Conservation (phyloP, 2,888 invertebrate species). For the Timema cristinae region DNA sequence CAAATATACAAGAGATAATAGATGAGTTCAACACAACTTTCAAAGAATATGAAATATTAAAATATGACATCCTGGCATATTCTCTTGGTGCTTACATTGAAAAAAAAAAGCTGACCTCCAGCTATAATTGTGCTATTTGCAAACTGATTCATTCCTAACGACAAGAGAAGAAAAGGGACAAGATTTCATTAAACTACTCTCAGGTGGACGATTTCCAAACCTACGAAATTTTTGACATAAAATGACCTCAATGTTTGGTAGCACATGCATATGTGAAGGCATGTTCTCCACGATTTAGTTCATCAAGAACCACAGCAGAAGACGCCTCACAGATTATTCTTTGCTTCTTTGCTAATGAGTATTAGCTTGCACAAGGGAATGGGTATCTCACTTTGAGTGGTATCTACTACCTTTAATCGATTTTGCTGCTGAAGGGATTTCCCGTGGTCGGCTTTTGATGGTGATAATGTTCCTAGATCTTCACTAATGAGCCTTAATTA, state of each 20-base stretch:
- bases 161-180: background rate
- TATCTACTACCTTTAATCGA: too few relatives aligned
- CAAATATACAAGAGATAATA: conserved; percentile 5
- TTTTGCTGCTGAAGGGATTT: too few relatives aligned
- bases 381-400: too few relatives aligned
- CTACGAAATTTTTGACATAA: conserved; percentile 8
- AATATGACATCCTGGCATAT: background rate
- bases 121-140: background rate
- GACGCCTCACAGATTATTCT: conserved; percentile 7
- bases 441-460: too few relatives aligned
- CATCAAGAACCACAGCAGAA: conserved; percentile 20
- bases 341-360: too few relatives aligned
- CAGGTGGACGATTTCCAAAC: background rate
- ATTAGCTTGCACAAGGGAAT: too few relatives aligned
- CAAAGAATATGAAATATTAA: background rate
- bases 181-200: background rate
- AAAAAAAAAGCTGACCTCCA: background rate
- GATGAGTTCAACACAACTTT: background rate
- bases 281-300: conserved; percentile 23
- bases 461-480: too few relatives aligned
- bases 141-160: background rate
- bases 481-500: too few relatives aligned
- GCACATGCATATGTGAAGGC: conserved; percentile 27
- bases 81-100: background rate
- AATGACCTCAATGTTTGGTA: conserved; percentile 29